phyloP scores from a whole-genome alignment of 2,888 invertebrate species.

The Trissonchulus sp. region DNA sequence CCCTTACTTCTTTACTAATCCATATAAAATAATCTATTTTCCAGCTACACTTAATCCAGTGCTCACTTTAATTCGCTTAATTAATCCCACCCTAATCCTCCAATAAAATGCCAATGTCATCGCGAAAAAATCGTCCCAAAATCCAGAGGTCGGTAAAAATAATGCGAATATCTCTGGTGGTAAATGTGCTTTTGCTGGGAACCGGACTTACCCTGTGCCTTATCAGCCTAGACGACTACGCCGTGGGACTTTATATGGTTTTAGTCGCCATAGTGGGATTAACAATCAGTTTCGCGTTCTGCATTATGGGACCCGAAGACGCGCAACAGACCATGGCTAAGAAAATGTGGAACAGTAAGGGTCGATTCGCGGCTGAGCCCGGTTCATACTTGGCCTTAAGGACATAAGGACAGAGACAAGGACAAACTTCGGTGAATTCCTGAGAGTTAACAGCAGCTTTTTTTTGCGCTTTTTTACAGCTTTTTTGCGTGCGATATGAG shows the following conservation, averaged over 20 bases:
- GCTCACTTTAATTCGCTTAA: too few relatives aligned
- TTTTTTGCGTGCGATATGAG: too few relatives aligned
- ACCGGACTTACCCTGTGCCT: constrained; percentile 9
- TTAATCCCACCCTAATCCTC: too few relatives aligned
- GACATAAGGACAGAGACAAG: too few relatives aligned
- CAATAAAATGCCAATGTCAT: too few relatives aligned
- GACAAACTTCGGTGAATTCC: too few relatives aligned
- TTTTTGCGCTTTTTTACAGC: too few relatives aligned
- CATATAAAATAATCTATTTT: too few relatives aligned
- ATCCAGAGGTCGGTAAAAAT: background rate
- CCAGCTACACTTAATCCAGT: too few relatives aligned
- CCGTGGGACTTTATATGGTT: constrained; percentile 24
- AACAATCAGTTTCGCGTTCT: constrained; percentile 19
- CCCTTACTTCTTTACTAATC: too few relatives aligned
- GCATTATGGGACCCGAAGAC: constrained; percentile 22
- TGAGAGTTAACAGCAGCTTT: too few relatives aligned
- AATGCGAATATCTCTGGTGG: background rate
- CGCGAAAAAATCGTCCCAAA: background rate
- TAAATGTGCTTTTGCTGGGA: background rate
- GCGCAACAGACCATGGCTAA: constrained; percentile 23
- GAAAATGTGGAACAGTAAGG: constrained; percentile 11
- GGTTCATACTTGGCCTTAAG: too few relatives aligned
- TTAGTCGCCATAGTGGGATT: constrained; percentile 28
- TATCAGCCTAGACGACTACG: constrained; percentile 25
- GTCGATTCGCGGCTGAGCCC: background rate